Evolutionary conservation across 2,888 invertebrate genomes (phyloP).

Genomic region (Eledona agricola): DNA sequence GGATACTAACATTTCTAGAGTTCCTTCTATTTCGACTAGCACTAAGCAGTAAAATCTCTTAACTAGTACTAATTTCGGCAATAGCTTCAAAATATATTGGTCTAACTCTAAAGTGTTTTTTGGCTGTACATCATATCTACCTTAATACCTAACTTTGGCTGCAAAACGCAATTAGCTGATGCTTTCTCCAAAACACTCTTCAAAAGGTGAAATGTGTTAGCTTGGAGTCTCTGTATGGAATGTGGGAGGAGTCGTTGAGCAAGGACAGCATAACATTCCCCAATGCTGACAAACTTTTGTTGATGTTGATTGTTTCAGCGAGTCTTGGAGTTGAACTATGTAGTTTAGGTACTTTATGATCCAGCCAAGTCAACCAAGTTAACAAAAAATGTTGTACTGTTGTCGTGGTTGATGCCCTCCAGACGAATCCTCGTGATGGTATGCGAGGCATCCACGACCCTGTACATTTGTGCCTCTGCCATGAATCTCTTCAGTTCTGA

Average conservation of each 20-base stretch:
- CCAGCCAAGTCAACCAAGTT: slow-evolving; percentile 90
- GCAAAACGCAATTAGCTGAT: slow-evolving; percentile 89
- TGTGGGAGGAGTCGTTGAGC: slow-evolving; percentile 82
- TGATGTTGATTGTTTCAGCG: slow-evolving; percentile 86
- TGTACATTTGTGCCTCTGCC: slow-evolving; percentile 78
- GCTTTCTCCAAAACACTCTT: slow-evolving; percentile 86
- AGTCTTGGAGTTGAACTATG: slow-evolving; percentile 65
- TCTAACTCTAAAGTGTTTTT: no score
- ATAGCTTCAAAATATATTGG: no score
- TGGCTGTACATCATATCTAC: no score
- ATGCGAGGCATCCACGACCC: slow-evolving; percentile 68
- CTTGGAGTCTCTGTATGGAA: slow-evolving; percentile 91
- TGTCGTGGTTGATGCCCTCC: slow-evolving; percentile 70
- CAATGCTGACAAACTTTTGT: slow-evolving; percentile 81
- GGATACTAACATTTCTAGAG: no score
- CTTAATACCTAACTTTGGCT: slow-evolving; percentile 84
- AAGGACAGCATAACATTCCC: slow-evolving; percentile 85
- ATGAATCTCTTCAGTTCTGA: slow-evolving; percentile 75
- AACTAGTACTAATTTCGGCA: no score
- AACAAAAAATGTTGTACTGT: slow-evolving; percentile 72
- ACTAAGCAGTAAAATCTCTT: no score
- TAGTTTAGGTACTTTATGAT: slow-evolving; percentile 77
- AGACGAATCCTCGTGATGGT: slow-evolving; percentile 70
- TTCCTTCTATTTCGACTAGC: no score
- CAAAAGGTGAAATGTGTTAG: slow-evolving; percentile 86